phyloP scores from a whole-genome alignment of 2,113 vertebrate species.

The Triplophysa siluroides region DNA sequence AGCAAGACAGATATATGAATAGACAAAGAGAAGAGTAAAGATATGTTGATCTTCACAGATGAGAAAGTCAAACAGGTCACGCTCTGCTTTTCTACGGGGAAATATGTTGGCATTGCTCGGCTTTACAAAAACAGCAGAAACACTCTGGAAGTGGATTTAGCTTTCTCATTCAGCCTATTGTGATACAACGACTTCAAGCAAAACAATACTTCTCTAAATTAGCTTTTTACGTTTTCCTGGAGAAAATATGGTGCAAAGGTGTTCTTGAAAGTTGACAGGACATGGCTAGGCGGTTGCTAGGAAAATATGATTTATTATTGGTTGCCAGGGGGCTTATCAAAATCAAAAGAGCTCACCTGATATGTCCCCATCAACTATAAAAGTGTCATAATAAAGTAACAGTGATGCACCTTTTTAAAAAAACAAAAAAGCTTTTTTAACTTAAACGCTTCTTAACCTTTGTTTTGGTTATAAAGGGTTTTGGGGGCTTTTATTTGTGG shows the following conservation, averaged over 20 bases:
- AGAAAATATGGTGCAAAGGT: too few species aligned
- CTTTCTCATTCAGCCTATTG: background rate
- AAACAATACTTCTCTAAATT: background rate
- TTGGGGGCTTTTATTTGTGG: too few species aligned
- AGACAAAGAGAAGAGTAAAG: conserved; percentile 66
- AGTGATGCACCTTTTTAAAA: too few species aligned
- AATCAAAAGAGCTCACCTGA: too few species aligned
- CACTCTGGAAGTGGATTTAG: conserved; percentile 14
- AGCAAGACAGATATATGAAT: conserved; percentile 31
- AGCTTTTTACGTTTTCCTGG: background rate
- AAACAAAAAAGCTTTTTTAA: too few species aligned
- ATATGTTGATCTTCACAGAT: conserved; percentile 72
- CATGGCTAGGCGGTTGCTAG: too few species aligned
- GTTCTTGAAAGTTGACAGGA: too few species aligned
- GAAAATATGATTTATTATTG: too few species aligned
- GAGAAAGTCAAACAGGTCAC: conserved; percentile 73
- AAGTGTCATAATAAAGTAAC: too few species aligned
- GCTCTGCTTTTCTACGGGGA: conserved; percentile 64
- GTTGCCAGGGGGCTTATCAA: too few species aligned
- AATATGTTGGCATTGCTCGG: conserved; percentile 68
- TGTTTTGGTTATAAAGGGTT: too few species aligned
- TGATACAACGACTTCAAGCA: background rate
- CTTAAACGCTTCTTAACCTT: too few species aligned
- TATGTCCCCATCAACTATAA: background rate
- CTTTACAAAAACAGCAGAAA: conserved; percentile 29